Evolutionary conservation across 2,888 invertebrate species (phyloP), one percentile per base, ranked within the genome.

Genomic region (Empis livida): DNA sequence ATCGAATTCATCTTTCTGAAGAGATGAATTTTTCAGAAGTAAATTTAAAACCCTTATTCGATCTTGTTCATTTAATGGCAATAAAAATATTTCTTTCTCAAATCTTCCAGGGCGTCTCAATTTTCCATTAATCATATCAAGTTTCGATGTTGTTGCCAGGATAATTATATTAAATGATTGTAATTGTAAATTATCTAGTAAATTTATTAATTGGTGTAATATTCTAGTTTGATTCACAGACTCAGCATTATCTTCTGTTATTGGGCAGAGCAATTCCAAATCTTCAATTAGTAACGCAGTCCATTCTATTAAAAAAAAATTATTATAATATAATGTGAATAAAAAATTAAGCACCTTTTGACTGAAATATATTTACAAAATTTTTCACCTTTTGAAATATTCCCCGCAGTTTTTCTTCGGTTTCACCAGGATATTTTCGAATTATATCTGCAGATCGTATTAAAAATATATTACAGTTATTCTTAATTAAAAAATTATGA

Each of bases 21-120:
- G 43, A 43, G 56, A 51, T 14, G 43, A 50, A 10, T 55, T 38
- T n/a, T 54, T 49, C 15, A 60, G 58, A 10, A 71, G 56, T 2
- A 62, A 55, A 2, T 55, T 46, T 9, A 74, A 61, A 16, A 78
- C 71, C 11, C 61, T 55, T 6, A 51, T 48, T 42, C 78, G 67
- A 48, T 76, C 69, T 9, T 55, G 48, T 47, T 68, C 63, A 23
- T 61, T 68, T 4, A 76, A 75, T 42, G 71, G 59, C 17, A 69
- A 69, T 17, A 78, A 67, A 43, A 49, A 44, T 46, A 78, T 74
- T 63, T 78, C 78, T 51, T 70, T 67, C 51, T 74, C 73, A 54
- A 79, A 70, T 38, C 78, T 67, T 1, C 76, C 75, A 10, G 74
- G 71, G 42, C 75, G 65, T 45, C 76, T 64, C 1, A 76, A 55